Conservation (phyloP, 2,888 invertebrate genomes). For the Yponomeuta malinellus region DNA sequence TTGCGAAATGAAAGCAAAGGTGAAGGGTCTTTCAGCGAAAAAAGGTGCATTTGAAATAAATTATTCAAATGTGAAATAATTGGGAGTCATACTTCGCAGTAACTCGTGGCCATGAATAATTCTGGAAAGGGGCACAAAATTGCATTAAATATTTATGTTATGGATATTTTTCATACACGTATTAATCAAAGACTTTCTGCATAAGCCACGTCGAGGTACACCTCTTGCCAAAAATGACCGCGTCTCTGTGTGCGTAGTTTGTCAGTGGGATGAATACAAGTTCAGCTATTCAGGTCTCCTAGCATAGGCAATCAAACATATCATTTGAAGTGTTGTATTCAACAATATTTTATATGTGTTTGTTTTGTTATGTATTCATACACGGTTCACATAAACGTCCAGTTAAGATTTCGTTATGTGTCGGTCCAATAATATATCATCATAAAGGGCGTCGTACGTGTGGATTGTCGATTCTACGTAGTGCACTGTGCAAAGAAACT, state of each 20-base stretch:
- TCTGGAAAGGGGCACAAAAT: constrained; percentile 28
- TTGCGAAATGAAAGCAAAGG: too few relatives aligned
- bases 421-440: too few relatives aligned
- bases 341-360: background rate
- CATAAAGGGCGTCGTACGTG: too few relatives aligned
- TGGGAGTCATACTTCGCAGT: constrained; percentile 10
- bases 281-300: background rate
- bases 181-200: constrained; percentile 4
- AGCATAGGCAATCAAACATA: constrained; percentile 8
- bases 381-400: too few relatives aligned
- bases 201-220: background rate
- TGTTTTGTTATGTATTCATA: too few relatives aligned
- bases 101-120: constrained; percentile 13
- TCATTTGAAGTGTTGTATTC: constrained; percentile 7
- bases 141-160: constrained; percentile 54
- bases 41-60: background rate
- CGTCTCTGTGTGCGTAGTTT: too few relatives aligned
- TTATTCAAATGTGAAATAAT: background rate
- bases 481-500: too few relatives aligned
- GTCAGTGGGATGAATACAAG: background rate
- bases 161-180: constrained; percentile 7
- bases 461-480: too few relatives aligned
- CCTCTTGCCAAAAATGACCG: too few relatives aligned
- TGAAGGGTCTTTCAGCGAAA: background rate
- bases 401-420: too few relatives aligned